Evolutionary conservation across 2,797 vertebrate species (phyloP).

Genomic region (Smutsia gigantea): DNA sequence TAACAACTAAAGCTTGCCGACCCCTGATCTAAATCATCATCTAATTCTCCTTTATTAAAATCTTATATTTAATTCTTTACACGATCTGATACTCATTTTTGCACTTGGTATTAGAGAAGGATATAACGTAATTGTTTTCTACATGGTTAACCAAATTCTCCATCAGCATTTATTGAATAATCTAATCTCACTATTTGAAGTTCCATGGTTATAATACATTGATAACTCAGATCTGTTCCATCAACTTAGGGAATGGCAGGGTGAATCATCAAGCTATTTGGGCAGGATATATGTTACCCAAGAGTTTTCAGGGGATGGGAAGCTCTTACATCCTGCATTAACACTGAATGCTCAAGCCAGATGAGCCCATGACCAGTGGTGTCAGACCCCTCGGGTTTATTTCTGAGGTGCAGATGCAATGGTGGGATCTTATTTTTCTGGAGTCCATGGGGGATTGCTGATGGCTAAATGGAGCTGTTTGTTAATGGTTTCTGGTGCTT

Average conservation of each 20-base stretch:
- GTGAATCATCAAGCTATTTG: background rate
- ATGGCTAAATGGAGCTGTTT: background rate
- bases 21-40: background rate
- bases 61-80: background rate
- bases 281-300: background rate
- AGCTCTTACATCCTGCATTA: background rate
- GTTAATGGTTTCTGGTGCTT: conserved; percentile 5
- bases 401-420: background rate
- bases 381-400: background rate
- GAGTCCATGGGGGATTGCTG: background rate
- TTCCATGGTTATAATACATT: background rate
- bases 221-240: background rate
- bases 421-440: background rate
- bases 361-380: accelerated
- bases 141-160: conserved; percentile 28
- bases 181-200: background rate
- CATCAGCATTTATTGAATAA: background rate
- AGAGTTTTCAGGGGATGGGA: background rate
- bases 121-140: background rate
- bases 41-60: background rate
- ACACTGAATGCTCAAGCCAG: background rate
- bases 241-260: background rate
- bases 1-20: background rate
- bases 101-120: background rate
- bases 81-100: background rate